Evolutionary conservation across 1,140 invertebrate species (phyloP).

Genomic region (Caenorhabditis inopinata): DNA sequence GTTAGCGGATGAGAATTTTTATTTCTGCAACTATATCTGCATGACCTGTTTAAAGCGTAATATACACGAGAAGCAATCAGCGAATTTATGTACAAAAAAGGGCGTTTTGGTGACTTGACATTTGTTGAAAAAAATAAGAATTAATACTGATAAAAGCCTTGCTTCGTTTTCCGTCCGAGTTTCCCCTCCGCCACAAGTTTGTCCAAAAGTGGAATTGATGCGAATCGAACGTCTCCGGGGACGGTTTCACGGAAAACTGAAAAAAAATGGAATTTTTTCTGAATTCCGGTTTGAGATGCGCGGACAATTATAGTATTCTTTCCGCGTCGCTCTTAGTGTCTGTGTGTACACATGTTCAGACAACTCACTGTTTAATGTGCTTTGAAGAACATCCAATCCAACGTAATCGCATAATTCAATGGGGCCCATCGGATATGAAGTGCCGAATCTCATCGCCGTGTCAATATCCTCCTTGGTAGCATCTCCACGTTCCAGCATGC

Average conservation of each 20-base stretch:
- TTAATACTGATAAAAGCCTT: conserved; percentile 73
- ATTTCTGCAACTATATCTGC: too few relatives aligned
- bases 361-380: conserved; percentile 70
- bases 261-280: too few relatives aligned
- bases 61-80: not conserved
- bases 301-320: too few relatives aligned
- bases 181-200: conserved; percentile 80
- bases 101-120: too few relatives aligned
- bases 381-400: conserved; percentile 71
- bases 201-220: conserved; percentile 73
- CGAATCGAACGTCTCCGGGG: conserved; percentile 78
- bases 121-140: too few relatives aligned
- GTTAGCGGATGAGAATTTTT: too few relatives aligned
- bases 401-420: conserved; percentile 71
- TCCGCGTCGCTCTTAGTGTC: too few relatives aligned
- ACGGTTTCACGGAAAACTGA: conserved; percentile 78
- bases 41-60: not conserved
- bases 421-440: conserved; percentile 71
- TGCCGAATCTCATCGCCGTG: conserved; percentile 71
- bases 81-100: not conserved
- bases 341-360: too few relatives aligned
- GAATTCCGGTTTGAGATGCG: too few relatives aligned
- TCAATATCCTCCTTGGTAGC: conserved; percentile 69
- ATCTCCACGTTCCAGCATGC: conserved; percentile 77
- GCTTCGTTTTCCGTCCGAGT: conserved; percentile 79